Evolutionary conservation across 2,113 vertebrate genomes (phyloP).

Genomic region (Pristiophorus japonicus): DNA sequence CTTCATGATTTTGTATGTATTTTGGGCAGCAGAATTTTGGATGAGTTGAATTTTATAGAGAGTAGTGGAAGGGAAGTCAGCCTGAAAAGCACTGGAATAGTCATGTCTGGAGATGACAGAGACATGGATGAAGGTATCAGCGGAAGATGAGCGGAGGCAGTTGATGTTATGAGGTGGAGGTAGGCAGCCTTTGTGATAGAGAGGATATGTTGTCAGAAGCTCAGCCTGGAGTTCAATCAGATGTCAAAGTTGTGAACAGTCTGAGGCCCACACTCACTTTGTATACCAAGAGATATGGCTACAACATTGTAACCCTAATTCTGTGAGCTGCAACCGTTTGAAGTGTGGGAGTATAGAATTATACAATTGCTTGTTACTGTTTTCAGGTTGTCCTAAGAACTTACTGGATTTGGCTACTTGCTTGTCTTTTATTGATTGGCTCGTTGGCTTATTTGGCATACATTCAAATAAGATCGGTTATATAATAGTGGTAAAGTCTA

Average conservation of each 20-base stretch:
- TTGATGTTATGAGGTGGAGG: neutral
- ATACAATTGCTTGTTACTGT: neutral
- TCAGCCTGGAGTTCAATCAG: neutral
- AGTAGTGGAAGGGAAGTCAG: neutral
- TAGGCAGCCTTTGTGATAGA: neutral
- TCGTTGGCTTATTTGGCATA: neutral
- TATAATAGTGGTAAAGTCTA: neutral
- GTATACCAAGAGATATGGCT: neutral
- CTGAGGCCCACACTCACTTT: neutral
- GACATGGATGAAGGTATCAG: neutral
- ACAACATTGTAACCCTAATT: neutral
- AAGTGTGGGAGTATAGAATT: neutral
- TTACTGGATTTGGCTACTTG: neutral
- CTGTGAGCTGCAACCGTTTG: neutral
- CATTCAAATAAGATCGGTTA: neutral
- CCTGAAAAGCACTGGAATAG: neutral
- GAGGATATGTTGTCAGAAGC: neutral
- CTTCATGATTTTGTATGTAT: no score
- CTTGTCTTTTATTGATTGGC: neutral
- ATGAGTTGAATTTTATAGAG: neutral
- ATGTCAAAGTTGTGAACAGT: neutral
- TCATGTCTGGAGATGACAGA: neutral
- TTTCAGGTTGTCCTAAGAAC: neutral
- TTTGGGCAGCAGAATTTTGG: neutral
- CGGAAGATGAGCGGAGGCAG: neutral